Evolutionary conservation across 2,797 vertebrate species (phyloP).

Genomic region (Garrulus glandarius): DNA sequence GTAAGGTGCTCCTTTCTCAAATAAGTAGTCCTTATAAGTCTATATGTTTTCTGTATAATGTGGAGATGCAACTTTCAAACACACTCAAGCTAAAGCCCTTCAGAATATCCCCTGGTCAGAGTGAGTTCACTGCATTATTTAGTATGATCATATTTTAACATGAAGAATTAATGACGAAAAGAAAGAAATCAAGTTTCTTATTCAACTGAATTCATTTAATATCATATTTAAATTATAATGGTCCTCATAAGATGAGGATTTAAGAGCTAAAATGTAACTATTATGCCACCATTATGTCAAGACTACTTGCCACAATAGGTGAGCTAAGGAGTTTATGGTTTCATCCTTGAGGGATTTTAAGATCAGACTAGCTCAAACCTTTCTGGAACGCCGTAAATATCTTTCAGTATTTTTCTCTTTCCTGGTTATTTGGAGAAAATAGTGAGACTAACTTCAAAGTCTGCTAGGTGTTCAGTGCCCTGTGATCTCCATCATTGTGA

Average conservation of each 20-base stretch:
- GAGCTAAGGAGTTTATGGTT: not conserved
- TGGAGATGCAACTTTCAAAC: not conserved
- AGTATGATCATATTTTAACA: not conserved
- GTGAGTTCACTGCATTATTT: not conserved
- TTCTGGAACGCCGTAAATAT: not conserved
- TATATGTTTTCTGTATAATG: not conserved
- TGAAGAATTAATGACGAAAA: not conserved
- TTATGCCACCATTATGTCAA: not conserved
- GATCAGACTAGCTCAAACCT: not conserved
- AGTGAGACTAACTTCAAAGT: not conserved
- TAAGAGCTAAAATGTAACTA: not conserved
- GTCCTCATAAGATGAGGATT: not conserved
- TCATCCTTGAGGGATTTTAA: not conserved
- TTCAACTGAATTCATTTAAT: not conserved
- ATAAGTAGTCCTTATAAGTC: not conserved
- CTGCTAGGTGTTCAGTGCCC: not conserved
- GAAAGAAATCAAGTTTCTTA: not conserved
- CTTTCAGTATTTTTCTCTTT: not conserved
- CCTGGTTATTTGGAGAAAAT: not conserved
- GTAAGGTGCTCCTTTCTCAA: not conserved
- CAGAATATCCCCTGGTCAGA: not conserved
- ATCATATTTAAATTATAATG: not conserved
- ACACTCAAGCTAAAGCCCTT: not conserved
- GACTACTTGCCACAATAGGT: not conserved
- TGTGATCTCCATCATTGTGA: accelerated